phyloP scores from a whole-genome alignment of 2,888 invertebrate species.

The Epinotia demarniana region DNA sequence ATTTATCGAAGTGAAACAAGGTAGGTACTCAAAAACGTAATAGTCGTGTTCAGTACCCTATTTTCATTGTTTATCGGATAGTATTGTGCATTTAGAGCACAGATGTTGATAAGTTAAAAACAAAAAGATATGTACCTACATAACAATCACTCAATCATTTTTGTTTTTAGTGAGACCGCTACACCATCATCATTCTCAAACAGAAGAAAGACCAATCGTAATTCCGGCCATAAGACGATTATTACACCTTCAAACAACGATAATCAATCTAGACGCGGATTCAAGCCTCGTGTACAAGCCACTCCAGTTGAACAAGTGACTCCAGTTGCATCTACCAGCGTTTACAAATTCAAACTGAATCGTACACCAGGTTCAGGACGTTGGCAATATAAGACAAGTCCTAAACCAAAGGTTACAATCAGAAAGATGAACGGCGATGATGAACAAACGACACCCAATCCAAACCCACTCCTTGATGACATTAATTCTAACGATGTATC shows the following conservation, averaged over 20 bases:
- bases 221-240: constrained; percentile 74
- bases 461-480: constrained; percentile 75
- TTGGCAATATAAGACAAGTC: constrained; percentile 96
- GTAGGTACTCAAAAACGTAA: too few species aligned
- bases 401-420: constrained; percentile 93
- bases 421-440: constrained; percentile 87
- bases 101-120: not conserved
- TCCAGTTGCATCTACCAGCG: constrained; percentile 83
- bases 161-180: constrained; percentile 86
- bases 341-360: constrained; percentile 93
- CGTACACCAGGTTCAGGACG: constrained; percentile 93
- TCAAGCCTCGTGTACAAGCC: constrained; percentile 87
- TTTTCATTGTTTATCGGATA: not conserved
- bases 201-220: constrained; percentile 80
- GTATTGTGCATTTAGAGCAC: not conserved
- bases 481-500: constrained; percentile 82
- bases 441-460: constrained; percentile 77
- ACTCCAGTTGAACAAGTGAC: constrained; percentile 82
- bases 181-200: constrained; percentile 80
- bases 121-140: constrained; percentile 79
- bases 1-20: not conserved
- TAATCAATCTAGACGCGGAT: constrained; percentile 84
- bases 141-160: constrained; percentile 87
- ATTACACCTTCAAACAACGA: constrained; percentile 74
- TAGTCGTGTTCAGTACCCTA: not conserved